These are phyloP conservation scores for Leptonema lineaticorne DNA, from an alignment of 1,140 invertebrate genomes.

Conservation along the genomic window DNA sequence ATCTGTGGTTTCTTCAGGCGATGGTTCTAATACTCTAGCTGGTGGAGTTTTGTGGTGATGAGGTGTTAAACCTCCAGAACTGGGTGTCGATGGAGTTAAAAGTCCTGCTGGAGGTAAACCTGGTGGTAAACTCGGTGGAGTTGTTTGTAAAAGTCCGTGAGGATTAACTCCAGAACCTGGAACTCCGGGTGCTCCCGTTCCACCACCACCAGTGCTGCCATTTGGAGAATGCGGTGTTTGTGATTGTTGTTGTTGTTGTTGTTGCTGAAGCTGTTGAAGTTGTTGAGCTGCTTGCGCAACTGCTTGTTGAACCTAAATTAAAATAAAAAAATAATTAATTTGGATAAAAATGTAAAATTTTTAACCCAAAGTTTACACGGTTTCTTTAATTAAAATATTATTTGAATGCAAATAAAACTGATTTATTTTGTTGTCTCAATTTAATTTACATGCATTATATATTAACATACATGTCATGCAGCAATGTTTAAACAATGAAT, in stretches of 20 bases:
- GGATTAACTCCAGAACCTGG: slow-evolving; percentile 45
- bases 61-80: slow-evolving; percentile 55
- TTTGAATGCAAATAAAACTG: too few species aligned
- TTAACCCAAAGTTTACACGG: not conserved
- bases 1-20: slow-evolving; percentile 89
- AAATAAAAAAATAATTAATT: not conserved
- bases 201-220: slow-evolving; percentile 48
- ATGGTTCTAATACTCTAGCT: slow-evolving; percentile 68
- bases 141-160: slow-evolving; percentile 46
- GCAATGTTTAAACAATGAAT: not conserved
- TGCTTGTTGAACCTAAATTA: slow-evolving; percentile 61
- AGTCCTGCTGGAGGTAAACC: slow-evolving; percentile 52
- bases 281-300: slow-evolving; percentile 82
- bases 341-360: not conserved
- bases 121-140: slow-evolving; percentile 48
- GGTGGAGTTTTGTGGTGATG: slow-evolving; percentile 59
- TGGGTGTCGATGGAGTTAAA: slow-evolving; percentile 60
- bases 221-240: slow-evolving; percentile 46
- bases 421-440: too few species aligned
- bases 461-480: not conserved
- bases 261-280: slow-evolving; percentile 76
- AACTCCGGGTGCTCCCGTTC: slow-evolving; percentile 42
- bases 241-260: slow-evolving; percentile 59
- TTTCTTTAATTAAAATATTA: too few species aligned
- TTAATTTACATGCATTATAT: too few species aligned